Evolutionary conservation across 2,113 vertebrate genomes (phyloP).

Genomic region (Copsychus sechellarum): DNA sequence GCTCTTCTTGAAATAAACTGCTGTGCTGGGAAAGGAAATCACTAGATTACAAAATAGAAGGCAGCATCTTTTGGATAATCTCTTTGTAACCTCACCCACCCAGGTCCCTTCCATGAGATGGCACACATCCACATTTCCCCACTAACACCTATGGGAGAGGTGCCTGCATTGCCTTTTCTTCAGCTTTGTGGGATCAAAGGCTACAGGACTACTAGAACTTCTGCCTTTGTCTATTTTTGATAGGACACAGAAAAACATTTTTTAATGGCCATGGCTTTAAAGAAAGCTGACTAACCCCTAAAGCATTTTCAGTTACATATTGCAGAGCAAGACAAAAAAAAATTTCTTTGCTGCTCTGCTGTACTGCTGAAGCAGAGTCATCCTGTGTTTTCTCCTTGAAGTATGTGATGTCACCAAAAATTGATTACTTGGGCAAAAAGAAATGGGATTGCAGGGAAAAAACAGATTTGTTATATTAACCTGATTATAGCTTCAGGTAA

Average conservation of each 20-base stretch:
- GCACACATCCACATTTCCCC: not conserved
- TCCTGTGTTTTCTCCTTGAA: constrained; percentile 64
- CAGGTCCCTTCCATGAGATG: not conserved
- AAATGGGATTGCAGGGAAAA: constrained; percentile 58
- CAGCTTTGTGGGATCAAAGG: not conserved
- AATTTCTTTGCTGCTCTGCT: not conserved
- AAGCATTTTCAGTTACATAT: constrained; percentile 19
- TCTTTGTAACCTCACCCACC: not conserved
- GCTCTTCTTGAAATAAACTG: not conserved
- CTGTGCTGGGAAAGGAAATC: not conserved
- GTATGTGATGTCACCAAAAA: constrained; percentile 69
- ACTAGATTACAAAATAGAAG: not conserved
- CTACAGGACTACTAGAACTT: not conserved
- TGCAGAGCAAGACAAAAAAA: not conserved
- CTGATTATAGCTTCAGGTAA: constrained; percentile 23
- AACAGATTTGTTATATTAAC: constrained; percentile 58
- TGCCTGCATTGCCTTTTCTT: not conserved
- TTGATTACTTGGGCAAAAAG: constrained; percentile 66
- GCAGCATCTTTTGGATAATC: not conserved
- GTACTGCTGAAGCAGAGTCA: constrained; percentile 17
- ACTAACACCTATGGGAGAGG: accelerated
- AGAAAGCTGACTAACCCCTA: constrained; percentile 2
- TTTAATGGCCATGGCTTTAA: constrained; percentile 30
- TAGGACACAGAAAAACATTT: not conserved
- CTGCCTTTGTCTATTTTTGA: not conserved